Conservation (phyloP, 2,888 invertebrate species). For the Tetrapedia diversipes region DNA sequence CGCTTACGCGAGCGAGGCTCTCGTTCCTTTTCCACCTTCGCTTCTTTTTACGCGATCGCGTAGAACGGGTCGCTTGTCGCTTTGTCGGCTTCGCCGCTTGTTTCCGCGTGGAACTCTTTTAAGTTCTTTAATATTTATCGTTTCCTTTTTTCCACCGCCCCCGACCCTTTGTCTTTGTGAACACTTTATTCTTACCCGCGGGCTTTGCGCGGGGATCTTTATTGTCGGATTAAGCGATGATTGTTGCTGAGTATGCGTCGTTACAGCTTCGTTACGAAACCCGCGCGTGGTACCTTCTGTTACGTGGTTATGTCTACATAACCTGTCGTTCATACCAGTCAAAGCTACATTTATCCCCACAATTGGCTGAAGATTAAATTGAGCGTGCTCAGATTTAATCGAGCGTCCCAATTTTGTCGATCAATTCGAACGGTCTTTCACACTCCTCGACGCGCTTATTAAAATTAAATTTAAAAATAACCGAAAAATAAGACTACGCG, state of each 20-base stretch:
- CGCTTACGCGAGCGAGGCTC: not conserved
- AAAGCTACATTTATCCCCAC: too few relatives aligned
- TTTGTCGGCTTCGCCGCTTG: not conserved
- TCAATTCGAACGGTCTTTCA: too few relatives aligned
- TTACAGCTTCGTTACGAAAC: too few relatives aligned
- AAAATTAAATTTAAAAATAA: too few relatives aligned
- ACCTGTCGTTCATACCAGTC: too few relatives aligned
- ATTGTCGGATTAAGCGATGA: not conserved
- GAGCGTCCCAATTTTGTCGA: too few relatives aligned
- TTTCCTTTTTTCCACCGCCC: too few relatives aligned
- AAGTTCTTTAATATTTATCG: constrained; percentile 9
- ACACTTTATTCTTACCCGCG: not conserved
- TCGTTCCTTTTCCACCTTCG: not conserved
- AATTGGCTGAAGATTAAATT: too few relatives aligned
- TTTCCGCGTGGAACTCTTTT: not conserved
- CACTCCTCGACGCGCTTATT: not conserved
- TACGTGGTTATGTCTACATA: too few relatives aligned
- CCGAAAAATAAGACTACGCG: too few relatives aligned
- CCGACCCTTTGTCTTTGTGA: not conserved
- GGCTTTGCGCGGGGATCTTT: not conserved
- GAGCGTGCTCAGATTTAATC: too few relatives aligned
- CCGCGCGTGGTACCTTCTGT: too few relatives aligned
- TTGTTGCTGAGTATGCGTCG: not conserved
- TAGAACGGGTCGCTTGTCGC: constrained; percentile 10
- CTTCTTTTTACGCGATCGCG: not conserved